A percentile compares a stretch with the other conserved stretches of the same genome.
phyloP scores from a whole-genome alignment of 2,888 invertebrate genomes.

The Polietes domitor region DNA sequence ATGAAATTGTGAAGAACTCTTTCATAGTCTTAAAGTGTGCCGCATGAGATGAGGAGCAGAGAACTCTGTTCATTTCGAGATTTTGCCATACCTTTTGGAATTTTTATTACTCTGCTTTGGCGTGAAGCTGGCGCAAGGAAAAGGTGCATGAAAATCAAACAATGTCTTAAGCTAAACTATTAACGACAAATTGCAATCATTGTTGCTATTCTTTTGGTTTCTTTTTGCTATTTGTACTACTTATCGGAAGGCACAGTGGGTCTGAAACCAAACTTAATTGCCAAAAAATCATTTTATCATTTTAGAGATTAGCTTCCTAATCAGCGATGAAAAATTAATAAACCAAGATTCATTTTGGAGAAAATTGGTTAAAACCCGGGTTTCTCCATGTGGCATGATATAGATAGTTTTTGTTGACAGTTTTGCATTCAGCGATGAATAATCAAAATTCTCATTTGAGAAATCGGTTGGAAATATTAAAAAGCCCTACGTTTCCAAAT shows the following conservation, averaged over 20 bases:
- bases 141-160: not conserved
- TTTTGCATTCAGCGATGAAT: no score
- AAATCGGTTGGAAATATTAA: no score
- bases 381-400: no score
- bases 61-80: not conserved
- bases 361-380: no score
- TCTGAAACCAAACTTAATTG: no score
- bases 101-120: not conserved
- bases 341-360: no score
- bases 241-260: not conserved
- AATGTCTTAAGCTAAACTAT: slow-evolving; percentile 35
- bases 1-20: not conserved
- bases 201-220: slow-evolving; percentile 22
- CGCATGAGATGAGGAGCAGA: not conserved
- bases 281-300: no score
- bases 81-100: not conserved
- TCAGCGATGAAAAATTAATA: no score
- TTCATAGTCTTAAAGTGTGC: not conserved
- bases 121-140: not conserved
- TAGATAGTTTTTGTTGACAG: no score
- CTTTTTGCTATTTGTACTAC: not conserved
- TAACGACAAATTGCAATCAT: slow-evolving; percentile 63
- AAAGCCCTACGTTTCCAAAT: no score
- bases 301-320: no score
- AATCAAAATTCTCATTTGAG: no score